Evolutionary conservation across 2,888 invertebrate genomes (phyloP).

Genomic region (Standfussiana lucernea): DNA sequence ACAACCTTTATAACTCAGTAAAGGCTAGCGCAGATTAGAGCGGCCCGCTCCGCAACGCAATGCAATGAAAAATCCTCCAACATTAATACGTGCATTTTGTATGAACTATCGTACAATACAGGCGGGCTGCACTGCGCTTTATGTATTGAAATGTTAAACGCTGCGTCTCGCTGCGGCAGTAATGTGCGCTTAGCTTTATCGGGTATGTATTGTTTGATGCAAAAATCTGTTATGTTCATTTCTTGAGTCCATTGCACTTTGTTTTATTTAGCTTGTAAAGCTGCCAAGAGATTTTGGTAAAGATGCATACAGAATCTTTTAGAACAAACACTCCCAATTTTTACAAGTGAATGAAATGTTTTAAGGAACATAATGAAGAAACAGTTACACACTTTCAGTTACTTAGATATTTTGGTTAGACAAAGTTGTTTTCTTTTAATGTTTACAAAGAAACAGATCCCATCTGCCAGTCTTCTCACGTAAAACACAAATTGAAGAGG

Average conservation of each 20-base stretch:
- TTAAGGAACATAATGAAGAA: not conserved
- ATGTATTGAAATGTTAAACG: not conserved
- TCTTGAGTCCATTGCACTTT: not conserved
- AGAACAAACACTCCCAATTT: not conserved
- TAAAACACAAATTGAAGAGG: slow-evolving; percentile 3
- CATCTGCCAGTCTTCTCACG: slow-evolving; percentile 54
- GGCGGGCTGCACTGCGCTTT: not conserved
- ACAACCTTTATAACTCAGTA: not conserved
- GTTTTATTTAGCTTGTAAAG: not conserved
- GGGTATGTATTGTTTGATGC: not conserved
- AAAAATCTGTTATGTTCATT: not conserved
- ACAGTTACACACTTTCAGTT: slow-evolving; percentile 14
- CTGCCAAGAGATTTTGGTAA: not conserved
- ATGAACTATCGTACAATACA: not conserved
- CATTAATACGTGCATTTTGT: not conserved
- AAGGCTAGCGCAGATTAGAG: not conserved
- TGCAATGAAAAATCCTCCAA: not conserved
- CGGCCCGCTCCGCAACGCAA: not conserved
- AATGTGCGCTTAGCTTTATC: not conserved
- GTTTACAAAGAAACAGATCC: slow-evolving; percentile 29
- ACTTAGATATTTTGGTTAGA: slow-evolving; percentile 13
- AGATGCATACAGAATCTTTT: not conserved
- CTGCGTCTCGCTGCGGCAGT: not conserved
- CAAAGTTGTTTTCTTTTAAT: slow-evolving; percentile 28
- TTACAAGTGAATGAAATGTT: slow-evolving; percentile 3